A percentile compares a stretch with the other conserved stretches of the same genome.
phyloP scores from a whole-genome alignment of 2,797 vertebrate genomes.

The Argya squamiceps region DNA sequence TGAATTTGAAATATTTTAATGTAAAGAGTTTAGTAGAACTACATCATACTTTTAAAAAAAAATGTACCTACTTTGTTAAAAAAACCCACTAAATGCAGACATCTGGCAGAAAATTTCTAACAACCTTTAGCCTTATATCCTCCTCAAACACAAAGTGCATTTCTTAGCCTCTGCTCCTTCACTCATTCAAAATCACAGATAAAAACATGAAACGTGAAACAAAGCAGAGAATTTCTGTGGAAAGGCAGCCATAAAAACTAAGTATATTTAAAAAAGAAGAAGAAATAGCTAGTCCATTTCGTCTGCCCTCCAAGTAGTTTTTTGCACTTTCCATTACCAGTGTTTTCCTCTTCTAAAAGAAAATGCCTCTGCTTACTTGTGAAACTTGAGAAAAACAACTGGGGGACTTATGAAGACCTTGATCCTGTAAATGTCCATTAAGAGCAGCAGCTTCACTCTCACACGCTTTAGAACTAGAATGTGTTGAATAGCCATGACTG shows the following conservation, averaged over 20 bases:
- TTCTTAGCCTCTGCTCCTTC: not conserved
- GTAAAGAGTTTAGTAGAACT: not conserved
- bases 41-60: not conserved
- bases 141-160: not conserved
- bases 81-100: not conserved
- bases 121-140: not conserved
- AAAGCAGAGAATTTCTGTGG: not conserved
- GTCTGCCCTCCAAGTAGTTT: not conserved
- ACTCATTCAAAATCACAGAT: not conserved
- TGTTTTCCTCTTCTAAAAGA: conserved; percentile 3
- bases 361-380: not conserved
- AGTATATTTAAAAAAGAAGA: not conserved
- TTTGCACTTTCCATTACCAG: not conserved
- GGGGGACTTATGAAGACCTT: not conserved
- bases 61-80: not conserved
- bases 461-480: not conserved
- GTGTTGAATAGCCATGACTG: not conserved
- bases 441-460: not conserved
- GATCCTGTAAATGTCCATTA: not conserved
- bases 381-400: not conserved
- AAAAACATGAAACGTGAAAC: not conserved
- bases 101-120: not conserved
- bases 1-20: not conserved
- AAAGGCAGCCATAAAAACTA: not conserved
- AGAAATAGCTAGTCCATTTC: not conserved